These are phyloP conservation scores for Vanessa tameamea DNA, from an alignment of 1,140 invertebrate species.

Conservation along the genomic window DNA sequence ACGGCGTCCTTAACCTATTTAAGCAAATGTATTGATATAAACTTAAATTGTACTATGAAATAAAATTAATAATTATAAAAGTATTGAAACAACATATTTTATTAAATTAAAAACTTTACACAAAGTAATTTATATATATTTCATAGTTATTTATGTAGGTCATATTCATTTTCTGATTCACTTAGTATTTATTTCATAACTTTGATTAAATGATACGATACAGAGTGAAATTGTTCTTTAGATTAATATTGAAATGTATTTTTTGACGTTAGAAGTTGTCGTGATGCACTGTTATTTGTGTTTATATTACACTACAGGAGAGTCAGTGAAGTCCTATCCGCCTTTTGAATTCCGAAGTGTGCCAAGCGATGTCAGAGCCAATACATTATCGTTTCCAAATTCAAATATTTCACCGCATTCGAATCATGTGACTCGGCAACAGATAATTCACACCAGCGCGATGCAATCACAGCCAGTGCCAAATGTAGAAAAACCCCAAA, in stretches of 20 bases:
- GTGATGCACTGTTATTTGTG: slow-evolving; percentile 37
- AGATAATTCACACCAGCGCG: slow-evolving; percentile 38
- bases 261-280: slow-evolving; percentile 26
- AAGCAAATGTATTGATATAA: too few species aligned
- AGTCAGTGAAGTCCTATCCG: slow-evolving; percentile 26
- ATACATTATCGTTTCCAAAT: slow-evolving; percentile 34
- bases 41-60: too few species aligned
- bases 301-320: slow-evolving; percentile 30
- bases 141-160: slow-evolving; percentile 19
- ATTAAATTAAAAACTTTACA: not conserved
- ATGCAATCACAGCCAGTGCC: slow-evolving; percentile 36
- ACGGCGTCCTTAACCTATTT: too few species aligned
- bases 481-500: slow-evolving; percentile 25
- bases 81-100: not conserved
- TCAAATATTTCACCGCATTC: slow-evolving; percentile 33
- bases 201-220: slow-evolving; percentile 18
- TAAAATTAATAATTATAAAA: too few species aligned
- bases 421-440: slow-evolving; percentile 34
- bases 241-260: slow-evolving; percentile 31
- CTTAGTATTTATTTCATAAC: slow-evolving; percentile 1
- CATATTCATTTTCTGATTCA: slow-evolving; percentile 27
- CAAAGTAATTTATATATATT: slow-evolving; percentile 4
- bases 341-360: slow-evolving; percentile 38
- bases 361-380: slow-evolving; percentile 31
- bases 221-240: slow-evolving; percentile 23